Percentiles rank a stretch among this genome's conserved stretches.
Conservation (phyloP, 2,888 invertebrate species). For the Pycnomerus fuliginosus region DNA sequence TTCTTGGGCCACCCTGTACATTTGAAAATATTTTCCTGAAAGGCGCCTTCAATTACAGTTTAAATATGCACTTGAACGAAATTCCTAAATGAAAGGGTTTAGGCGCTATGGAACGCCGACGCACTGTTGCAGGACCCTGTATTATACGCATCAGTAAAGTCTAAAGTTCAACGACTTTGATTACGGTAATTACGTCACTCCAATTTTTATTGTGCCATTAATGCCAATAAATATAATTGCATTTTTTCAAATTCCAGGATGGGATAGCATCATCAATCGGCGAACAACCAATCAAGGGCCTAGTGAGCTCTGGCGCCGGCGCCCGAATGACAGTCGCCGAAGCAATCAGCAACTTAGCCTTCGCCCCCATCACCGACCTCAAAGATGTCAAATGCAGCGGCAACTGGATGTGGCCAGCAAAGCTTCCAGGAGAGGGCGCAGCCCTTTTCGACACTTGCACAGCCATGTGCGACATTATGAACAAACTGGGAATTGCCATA, state of each 20-base stretch:
- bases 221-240: slow-evolving; percentile 1
- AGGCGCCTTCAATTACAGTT: no score
- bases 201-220: no score
- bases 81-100: no score
- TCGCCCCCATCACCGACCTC: slow-evolving; percentile 64
- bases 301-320: slow-evolving; percentile 80
- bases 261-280: slow-evolving; percentile 96
- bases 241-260: slow-evolving; percentile 47
- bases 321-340: slow-evolving; percentile 95
- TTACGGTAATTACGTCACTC: no score
- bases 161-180: no score
- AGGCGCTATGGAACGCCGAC: no score
- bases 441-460: slow-evolving; percentile 82
- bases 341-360: slow-evolving; percentile 87
- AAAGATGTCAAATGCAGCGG: slow-evolving; percentile 96
- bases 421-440: slow-evolving; percentile 89
- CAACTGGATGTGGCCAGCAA: slow-evolving; percentile 99
- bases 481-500: slow-evolving; percentile 78
- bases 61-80: no score
- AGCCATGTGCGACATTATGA: slow-evolving; percentile 86
- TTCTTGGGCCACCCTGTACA: no score
- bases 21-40: no score
- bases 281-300: slow-evolving; percentile 93
- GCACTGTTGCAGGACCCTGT: no score
- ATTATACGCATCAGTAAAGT: no score